Percentiles rank a stretch among this genome's conserved stretches.
Evolutionary conservation across 1,140 invertebrate genomes (phyloP).

Genomic region (Calycopis cecrops): DNA sequence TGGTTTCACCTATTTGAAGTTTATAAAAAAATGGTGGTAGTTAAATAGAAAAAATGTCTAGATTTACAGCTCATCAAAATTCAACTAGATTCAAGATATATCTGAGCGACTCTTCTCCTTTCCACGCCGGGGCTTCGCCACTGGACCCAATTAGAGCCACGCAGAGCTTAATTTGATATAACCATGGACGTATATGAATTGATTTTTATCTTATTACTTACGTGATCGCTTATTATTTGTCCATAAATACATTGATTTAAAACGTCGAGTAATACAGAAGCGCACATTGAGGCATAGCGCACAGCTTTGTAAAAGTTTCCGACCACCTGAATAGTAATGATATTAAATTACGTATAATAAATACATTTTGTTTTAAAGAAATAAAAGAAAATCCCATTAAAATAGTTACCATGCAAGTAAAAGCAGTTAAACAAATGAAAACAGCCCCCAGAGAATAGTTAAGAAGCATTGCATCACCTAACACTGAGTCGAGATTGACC

Average conservation of each 20-base stretch:
- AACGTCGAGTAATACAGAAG: slow-evolving; percentile 42
- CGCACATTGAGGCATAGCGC: slow-evolving; percentile 53
- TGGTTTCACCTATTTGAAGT: no score
- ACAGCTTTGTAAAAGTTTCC: slow-evolving; percentile 48
- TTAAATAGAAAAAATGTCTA: no score
- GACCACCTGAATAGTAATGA: slow-evolving; percentile 40
- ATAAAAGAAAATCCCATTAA: slow-evolving; percentile 16
- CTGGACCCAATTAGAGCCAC: no score
- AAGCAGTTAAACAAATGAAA: slow-evolving; percentile 57
- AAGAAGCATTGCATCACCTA: slow-evolving; percentile 51
- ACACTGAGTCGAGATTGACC: slow-evolving; percentile 37
- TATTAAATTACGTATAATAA: neutral
- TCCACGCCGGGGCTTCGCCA: no score
- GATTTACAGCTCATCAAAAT: no score
- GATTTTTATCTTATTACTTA: slow-evolving; percentile 27
- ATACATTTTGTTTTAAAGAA: neutral
- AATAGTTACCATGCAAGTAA: slow-evolving; percentile 42
- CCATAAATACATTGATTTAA: slow-evolving; percentile 52
- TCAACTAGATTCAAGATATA: no score
- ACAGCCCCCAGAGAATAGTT: slow-evolving; percentile 51
- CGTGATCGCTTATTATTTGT: slow-evolving; percentile 53
- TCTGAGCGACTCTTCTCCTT: no score
- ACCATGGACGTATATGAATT: neutral
- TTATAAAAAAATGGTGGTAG: no score
- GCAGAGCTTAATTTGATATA: no score